Base-by-base conservation (phyloP, 2,888 invertebrate species). In the Luperina nickerlii region DNA sequence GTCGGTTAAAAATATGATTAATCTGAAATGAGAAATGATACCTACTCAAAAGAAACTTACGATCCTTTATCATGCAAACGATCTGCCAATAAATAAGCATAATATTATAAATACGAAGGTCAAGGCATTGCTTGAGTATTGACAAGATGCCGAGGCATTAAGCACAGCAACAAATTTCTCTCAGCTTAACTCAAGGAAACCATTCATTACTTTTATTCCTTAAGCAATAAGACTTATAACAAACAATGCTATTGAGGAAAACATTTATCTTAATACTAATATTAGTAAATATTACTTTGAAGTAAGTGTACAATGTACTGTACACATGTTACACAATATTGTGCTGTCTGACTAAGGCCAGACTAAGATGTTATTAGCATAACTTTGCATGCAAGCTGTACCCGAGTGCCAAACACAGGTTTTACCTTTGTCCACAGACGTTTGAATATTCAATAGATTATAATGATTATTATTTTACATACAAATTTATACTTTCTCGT, bases 291-390 rank as follows among this genome's bases (percentile, higher is more conserved):
- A 76, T 84, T 45, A 79, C 74, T 83, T 51, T 66, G 57, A 72
- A 67, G 63, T 83, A 82, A 84, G 79, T 77, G 76, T 79, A 82
- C 74, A 79, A 45, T 71, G 76, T 85, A 78, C 74, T 67, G 57
- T 48, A 78, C 51, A 82, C 70, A 85, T 74, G 81, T 89, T 85
- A 82, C 79, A 85, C 80, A 87, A 87, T 85, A 81, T 84, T 85
- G 88, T 84, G 79, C 80, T 79, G 88, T 83, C 85, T 73, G 74
- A 76, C 72, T 83, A 79, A 82, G 77, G 81, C 81, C 78, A 76
- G 75, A 80, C 82, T 79, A 72, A 88, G 88, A 89, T 86, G 87
- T 86, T 80, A 88, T 90, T 89, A 87, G 88, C 91, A 90, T 87
- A 86, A 87, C 83, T 89, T 87, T 83, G 85, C 87, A 85, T 87